Conservation (phyloP, 2,797 vertebrate species). For the Pogonophryne albipinna region DNA sequence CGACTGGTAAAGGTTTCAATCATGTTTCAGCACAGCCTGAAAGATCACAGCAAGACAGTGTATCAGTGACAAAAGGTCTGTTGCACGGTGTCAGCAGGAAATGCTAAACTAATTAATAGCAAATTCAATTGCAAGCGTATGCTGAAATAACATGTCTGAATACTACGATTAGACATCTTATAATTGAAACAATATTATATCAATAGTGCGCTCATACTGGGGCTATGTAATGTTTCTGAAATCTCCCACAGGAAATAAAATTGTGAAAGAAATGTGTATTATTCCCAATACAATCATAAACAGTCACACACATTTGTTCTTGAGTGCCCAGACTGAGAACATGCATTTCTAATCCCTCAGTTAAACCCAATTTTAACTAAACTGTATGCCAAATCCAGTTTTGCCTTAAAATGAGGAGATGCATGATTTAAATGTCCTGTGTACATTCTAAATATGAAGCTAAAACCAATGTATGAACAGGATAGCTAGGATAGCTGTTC, state of each 20-base stretch:
- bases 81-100: constrained; percentile 31
- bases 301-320: not conserved
- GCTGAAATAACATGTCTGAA: not conserved
- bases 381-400: not conserved
- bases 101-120: constrained; percentile 29
- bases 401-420: not conserved
- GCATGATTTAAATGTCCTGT: not conserved
- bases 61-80: constrained; percentile 38
- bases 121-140: not conserved
- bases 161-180: not conserved
- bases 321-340: not conserved
- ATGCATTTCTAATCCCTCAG: not conserved
- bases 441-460: not conserved
- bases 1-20: constrained; percentile 16
- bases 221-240: constrained; percentile 5
- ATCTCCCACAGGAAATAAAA: too few relatives aligned
- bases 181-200: not conserved
- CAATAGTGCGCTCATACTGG: not conserved
- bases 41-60: constrained; percentile 39
- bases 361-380: not conserved
- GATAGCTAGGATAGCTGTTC: not conserved
- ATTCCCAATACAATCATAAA: not conserved
- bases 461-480: not conserved
- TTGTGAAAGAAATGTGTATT: not conserved
- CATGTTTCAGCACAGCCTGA: constrained; percentile 27